Conservation (phyloP, 2,888 invertebrate genomes). For the Drosophila atripex region DNA sequence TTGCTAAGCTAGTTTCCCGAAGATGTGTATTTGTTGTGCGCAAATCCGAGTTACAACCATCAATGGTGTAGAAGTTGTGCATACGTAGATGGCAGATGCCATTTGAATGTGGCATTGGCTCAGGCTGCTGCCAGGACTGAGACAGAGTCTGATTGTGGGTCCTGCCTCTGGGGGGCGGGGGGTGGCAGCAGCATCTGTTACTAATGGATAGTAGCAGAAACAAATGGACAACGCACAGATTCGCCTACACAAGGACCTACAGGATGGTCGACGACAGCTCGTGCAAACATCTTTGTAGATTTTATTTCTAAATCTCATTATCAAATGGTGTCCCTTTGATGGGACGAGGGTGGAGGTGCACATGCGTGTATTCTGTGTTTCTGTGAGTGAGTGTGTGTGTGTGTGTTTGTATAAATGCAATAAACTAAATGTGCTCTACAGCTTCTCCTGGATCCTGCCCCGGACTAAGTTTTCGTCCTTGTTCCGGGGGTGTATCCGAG, state of each 20-base stretch:
- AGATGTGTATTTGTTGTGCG: conserved; percentile 35
- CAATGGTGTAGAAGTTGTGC: neutral
- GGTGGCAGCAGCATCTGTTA: conserved; percentile 74
- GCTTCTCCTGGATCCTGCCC: conserved; percentile 32
- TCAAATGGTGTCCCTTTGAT: conserved; percentile 77
- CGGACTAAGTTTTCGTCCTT: conserved; percentile 8
- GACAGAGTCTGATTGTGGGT: conserved; percentile 8
- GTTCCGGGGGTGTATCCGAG: neutral
- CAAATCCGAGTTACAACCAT: conserved; percentile 59
- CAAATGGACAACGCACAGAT: conserved; percentile 77
- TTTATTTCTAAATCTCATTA: conserved; percentile 78
- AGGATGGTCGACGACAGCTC: conserved; percentile 65
- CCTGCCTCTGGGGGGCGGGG: conserved; percentile 36
- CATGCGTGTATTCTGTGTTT: too few relatives aligned
- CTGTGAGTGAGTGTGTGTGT: conserved; percentile 31
- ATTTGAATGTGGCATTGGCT: conserved; percentile 66
- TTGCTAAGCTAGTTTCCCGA: neutral
- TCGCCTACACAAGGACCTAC: conserved; percentile 29
- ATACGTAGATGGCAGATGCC: conserved; percentile 57
- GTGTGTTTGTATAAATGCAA: conserved; percentile 64
- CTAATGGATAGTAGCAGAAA: conserved; percentile 78
- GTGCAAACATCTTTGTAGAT: conserved; percentile 80
- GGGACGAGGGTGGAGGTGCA: conserved; percentile 14
- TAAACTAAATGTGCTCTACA: conserved; percentile 75
- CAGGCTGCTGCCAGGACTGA: conserved; percentile 4